Conservation (phyloP, 1,140 invertebrate species). For the Drosophila arawakana region DNA sequence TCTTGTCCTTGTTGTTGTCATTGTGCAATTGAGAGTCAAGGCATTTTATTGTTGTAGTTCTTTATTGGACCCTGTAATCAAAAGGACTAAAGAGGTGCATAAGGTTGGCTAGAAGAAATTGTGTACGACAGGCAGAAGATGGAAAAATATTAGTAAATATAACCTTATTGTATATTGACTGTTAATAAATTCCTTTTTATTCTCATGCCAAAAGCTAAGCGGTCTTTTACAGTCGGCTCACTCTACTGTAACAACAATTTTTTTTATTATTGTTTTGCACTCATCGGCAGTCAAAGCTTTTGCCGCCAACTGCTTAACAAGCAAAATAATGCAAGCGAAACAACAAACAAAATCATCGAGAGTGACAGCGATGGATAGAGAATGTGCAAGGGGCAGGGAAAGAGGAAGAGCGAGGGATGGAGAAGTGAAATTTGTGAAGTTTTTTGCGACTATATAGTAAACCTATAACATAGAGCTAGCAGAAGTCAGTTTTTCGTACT, state of each 20-base stretch:
- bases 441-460: neutral
- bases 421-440: neutral
- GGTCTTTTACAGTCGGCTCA: too few relatives aligned
- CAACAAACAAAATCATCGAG: neutral
- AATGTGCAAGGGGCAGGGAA: neutral
- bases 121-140: too few relatives aligned
- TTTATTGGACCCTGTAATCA: too few relatives aligned
- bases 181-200: too few relatives aligned
- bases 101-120: too few relatives aligned
- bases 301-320: conserved; percentile 72
- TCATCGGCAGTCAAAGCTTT: conserved; percentile 66
- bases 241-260: too few relatives aligned
- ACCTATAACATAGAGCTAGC: conserved; percentile 1
- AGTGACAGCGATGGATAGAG: too few relatives aligned
- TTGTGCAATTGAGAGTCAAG: conserved; percentile 75
- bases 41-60: conserved; percentile 53
- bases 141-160: too few relatives aligned
- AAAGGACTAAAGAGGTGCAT: too few relatives aligned
- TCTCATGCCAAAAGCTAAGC: too few relatives aligned
- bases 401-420: neutral
- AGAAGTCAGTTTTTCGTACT: neutral
- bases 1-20: conserved; percentile 20
- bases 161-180: too few relatives aligned
- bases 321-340: conserved; percentile 67
- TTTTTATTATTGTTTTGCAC: conserved; percentile 56